phyloP scores from a whole-genome alignment of 30 jellyfish, hydroid and myxozoan genomes.

The Mastigias papua region DNA sequence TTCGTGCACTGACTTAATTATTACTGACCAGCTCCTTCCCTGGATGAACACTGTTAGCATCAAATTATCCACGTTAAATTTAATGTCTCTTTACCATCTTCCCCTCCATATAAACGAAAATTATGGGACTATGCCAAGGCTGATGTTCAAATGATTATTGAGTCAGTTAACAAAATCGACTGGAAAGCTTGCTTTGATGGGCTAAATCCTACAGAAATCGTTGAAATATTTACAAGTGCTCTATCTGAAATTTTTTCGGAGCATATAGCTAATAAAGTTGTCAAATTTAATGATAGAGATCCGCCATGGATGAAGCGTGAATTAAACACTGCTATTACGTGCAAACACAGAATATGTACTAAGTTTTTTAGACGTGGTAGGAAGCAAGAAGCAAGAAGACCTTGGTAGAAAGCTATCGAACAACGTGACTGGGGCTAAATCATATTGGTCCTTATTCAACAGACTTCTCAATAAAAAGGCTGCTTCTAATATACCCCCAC shows the following conservation, averaged over 20 bases:
- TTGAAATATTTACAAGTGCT: constrained; percentile 12
- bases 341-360: constrained; percentile 50
- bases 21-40: constrained; percentile 20
- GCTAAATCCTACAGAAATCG: not conserved
- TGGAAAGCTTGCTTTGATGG: not conserved
- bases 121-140: constrained; percentile 56
- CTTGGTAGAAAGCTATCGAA: constrained; percentile 62
- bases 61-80: constrained; percentile 24
- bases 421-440: constrained; percentile 52
- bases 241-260: constrained; percentile 35
- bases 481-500: constrained; percentile 47
- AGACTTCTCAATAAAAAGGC: too few relatives aligned
- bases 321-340: constrained; percentile 63
- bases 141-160: constrained; percentile 24
- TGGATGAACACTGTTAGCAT: constrained; percentile 8
- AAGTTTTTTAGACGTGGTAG: constrained; percentile 58
- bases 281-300: too few relatives aligned
- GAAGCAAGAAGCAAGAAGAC: constrained; percentile 38
- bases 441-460: constrained; percentile 62
- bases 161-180: constrained; percentile 19
- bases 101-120: constrained; percentile 45
- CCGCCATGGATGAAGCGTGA: too few relatives aligned
- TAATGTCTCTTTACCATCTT: constrained; percentile 43
- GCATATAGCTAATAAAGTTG: constrained; percentile 42
- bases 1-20: constrained; percentile 8